These are phyloP conservation scores for Drosophila kambysellisi DNA, from an alignment of 2,888 invertebrate genomes.

Conservation along the genomic window DNA sequence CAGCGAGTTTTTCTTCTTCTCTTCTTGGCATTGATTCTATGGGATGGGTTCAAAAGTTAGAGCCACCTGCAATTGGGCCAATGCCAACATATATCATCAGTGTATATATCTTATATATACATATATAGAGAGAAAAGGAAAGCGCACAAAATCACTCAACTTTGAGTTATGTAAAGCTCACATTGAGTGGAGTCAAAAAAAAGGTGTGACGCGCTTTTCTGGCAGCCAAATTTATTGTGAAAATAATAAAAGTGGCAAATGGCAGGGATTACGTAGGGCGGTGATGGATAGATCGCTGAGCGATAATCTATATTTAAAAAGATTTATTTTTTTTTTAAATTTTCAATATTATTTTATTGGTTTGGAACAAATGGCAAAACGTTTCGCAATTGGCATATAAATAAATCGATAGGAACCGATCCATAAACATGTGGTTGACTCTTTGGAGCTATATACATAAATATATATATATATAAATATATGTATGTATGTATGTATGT, in stretches of 20 bases:
- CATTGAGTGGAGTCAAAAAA: conserved; percentile 30
- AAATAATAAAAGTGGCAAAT: conserved; percentile 47
- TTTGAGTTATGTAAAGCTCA: conserved; percentile 58
- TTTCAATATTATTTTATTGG: not conserved
- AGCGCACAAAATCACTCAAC: conserved; percentile 44
- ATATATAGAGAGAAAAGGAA: conserved; percentile 8
- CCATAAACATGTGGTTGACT: conserved; percentile 71
- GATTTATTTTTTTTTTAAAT: conserved; percentile 15
- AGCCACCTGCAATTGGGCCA: conserved; percentile 76
- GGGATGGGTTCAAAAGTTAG: conserved; percentile 53
- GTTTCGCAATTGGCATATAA: conserved; percentile 62
- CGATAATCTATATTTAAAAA: conserved; percentile 57
- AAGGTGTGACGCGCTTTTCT: conserved; percentile 66
- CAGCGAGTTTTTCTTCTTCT: conserved; percentile 4
- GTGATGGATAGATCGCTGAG: conserved; percentile 25
- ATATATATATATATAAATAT: not conserved
- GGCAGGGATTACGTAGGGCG: conserved; percentile 13
- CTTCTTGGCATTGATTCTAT: conserved; percentile 34
- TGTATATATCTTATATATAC: not conserved
- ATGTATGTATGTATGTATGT: not conserved
- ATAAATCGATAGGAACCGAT: conserved; percentile 34
- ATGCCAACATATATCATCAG: conserved; percentile 53
- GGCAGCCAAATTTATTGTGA: conserved; percentile 62
- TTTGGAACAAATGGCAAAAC: conserved; percentile 47
- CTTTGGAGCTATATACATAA: conserved; percentile 18